Percentiles rank a stretch among this genome's conserved stretches.
Conservation (phyloP, 2,797 vertebrate genomes). For the Ispidina lecontei region DNA sequence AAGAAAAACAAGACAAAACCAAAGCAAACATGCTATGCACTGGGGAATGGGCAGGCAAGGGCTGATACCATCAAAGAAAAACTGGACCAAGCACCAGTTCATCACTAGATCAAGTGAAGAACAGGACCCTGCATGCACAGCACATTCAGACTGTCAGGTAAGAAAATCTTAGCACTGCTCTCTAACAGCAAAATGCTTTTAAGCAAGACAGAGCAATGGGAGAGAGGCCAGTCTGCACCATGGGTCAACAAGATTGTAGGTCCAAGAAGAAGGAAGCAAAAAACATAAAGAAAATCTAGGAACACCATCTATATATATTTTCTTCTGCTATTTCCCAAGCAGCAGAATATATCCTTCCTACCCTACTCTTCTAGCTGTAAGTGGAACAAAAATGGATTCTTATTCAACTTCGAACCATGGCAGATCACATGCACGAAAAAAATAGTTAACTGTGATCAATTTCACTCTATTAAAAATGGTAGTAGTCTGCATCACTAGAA, state of each 20-base stretch:
- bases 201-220: not conserved
- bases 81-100: not conserved
- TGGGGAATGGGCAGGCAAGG: not conserved
- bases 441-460: not conserved
- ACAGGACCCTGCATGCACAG: not conserved
- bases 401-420: not conserved
- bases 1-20: too few species aligned
- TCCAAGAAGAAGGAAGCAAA: not conserved
- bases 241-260: not conserved
- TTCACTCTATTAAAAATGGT: not conserved
- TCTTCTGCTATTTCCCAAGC: not conserved
- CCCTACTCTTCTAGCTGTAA: not conserved
- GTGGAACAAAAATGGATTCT: not conserved
- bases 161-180: not conserved
- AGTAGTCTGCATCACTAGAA: not conserved
- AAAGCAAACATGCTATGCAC: too few species aligned
- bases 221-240: not conserved
- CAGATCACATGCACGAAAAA: not conserved
- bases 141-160: not conserved
- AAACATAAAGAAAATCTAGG: not conserved
- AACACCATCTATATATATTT: not conserved
- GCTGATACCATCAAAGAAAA: not conserved
- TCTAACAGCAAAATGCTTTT: not conserved
- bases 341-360: not conserved
- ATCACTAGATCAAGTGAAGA: not conserved